These are phyloP conservation scores for Pterostichus madidus DNA, from an alignment of 2,888 invertebrate species.

Conservation along the genomic window DNA sequence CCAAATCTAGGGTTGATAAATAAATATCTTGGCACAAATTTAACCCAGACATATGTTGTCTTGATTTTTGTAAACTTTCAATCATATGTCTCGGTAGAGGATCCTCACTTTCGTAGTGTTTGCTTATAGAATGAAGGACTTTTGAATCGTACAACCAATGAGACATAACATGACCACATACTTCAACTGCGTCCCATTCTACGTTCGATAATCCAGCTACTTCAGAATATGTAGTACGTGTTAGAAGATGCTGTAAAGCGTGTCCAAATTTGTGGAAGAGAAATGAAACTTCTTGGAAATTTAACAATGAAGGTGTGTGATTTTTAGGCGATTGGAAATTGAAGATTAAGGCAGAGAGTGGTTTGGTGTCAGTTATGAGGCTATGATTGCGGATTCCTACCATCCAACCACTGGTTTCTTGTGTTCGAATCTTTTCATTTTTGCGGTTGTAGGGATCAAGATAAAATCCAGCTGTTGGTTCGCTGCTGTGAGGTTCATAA, in stretches of 20 bases:
- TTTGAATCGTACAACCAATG: slow-evolving; percentile 87
- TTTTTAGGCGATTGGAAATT: slow-evolving; percentile 86
- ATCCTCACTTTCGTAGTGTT: slow-evolving; percentile 87
- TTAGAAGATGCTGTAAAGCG: slow-evolving; percentile 91
- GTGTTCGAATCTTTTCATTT: slow-evolving; percentile 82
- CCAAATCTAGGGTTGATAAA: slow-evolving; percentile 89
- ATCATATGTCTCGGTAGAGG: slow-evolving; percentile 84
- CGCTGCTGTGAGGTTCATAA: slow-evolving; percentile 83
- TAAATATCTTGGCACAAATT: slow-evolving; percentile 91
- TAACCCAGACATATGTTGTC: slow-evolving; percentile 88
- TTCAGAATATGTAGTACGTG: slow-evolving; percentile 89
- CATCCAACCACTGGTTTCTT: slow-evolving; percentile 86
- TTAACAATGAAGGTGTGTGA: slow-evolving; percentile 85
- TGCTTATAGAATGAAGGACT: slow-evolving; percentile 81
- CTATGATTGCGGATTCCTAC: slow-evolving; percentile 88
- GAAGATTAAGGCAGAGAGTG: slow-evolving; percentile 90
- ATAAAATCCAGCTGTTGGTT: slow-evolving; percentile 90
- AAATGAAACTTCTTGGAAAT: slow-evolving; percentile 86
- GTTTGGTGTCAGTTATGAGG: slow-evolving; percentile 81
- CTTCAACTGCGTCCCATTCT: slow-evolving; percentile 96
- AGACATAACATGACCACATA: slow-evolving; percentile 90
- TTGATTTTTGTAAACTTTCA: slow-evolving; percentile 81
- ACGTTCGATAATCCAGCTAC: slow-evolving; percentile 91
- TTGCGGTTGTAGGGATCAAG: slow-evolving; percentile 88
- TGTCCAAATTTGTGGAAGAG: slow-evolving; percentile 94